A percentile compares a stretch with the other conserved stretches of the same genome.
These are phyloP conservation scores for Borostomias antarcticus DNA, from an alignment of 2,797 vertebrate genomes.

Conservation along the genomic window DNA sequence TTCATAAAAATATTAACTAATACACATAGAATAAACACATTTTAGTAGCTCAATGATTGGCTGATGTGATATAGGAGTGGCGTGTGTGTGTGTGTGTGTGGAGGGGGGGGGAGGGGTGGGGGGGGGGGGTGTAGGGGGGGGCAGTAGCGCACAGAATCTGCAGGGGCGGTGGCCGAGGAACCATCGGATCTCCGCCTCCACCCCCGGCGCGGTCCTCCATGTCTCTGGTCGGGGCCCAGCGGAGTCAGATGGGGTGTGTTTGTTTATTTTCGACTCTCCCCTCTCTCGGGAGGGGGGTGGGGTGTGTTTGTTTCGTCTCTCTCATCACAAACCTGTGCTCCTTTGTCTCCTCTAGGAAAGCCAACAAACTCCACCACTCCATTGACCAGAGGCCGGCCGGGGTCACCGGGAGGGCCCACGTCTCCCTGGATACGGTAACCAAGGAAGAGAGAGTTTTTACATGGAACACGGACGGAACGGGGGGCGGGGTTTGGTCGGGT, in stretches of 20 bases:
- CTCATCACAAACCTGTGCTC: conserved; percentile 81
- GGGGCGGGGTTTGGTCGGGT: conserved; percentile 26
- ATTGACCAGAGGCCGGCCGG: conserved; percentile 84
- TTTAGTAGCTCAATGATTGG: not conserved
- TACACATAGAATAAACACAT: not conserved
- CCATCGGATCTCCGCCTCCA: not conserved
- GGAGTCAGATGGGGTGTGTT: not conserved
- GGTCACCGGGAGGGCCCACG: conserved; percentile 83
- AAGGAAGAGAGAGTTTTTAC: conserved; percentile 66
- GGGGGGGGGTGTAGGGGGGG: not conserved
- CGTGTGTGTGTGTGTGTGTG: not conserved
- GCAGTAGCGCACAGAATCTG: conserved; percentile 3
- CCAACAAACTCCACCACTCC: conserved; percentile 87
- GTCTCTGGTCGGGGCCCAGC: not conserved
- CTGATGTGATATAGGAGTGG: not conserved
- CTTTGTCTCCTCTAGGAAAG: conserved; percentile 88
- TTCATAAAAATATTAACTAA: no score
- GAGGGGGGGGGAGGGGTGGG: not conserved
- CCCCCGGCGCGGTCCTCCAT: not conserved
- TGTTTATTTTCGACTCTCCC: not conserved
- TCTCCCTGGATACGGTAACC: conserved; percentile 82
- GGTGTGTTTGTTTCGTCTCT: not conserved
- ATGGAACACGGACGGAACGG: conserved; percentile 42
- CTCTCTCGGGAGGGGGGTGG: not conserved
- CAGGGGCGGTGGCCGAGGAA: not conserved